phyloP scores from a whole-genome alignment of 2,888 invertebrate species.

The Euclidia mi region DNA sequence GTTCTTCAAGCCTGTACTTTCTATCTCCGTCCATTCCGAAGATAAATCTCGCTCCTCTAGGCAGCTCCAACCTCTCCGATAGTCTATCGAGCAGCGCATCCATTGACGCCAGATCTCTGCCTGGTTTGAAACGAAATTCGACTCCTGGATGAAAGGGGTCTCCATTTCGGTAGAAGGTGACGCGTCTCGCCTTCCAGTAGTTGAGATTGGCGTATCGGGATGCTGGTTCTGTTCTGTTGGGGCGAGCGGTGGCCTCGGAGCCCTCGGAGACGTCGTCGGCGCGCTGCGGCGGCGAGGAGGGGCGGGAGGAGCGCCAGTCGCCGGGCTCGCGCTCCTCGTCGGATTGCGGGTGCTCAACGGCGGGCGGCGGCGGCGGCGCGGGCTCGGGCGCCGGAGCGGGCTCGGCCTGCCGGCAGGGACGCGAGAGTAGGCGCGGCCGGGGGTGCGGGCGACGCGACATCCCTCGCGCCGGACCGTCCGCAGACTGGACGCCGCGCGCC shows the following conservation, averaged over 20 bases:
- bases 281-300: constrained; percentile 81
- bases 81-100: constrained; percentile 96
- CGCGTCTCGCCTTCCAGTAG: constrained; percentile 96
- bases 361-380: constrained; percentile 73
- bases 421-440: constrained; percentile 78
- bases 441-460: constrained; percentile 85
- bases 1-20: constrained; percentile 95
- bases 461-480: constrained; percentile 75
- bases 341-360: constrained; percentile 74
- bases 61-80: constrained; percentile 96
- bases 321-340: constrained; percentile 89
- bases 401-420: constrained; percentile 84
- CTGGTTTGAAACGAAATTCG: constrained; percentile 96
- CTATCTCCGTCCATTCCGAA: constrained; percentile 98
- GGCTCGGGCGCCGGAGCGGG: constrained; percentile 81
- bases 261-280: constrained; percentile 85
- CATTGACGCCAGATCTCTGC: constrained; percentile 95
- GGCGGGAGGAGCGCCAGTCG: constrained; percentile 86
- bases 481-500: constrained; percentile 78
- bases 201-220: constrained; percentile 94
- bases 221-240: constrained; percentile 88
- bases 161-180: constrained; percentile 98
- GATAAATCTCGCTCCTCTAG: constrained; percentile 96
- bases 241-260: constrained; percentile 86
- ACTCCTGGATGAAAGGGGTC: constrained; percentile 97